phyloP scores from a whole-genome alignment of 2,888 invertebrate species.

The Petrolisthes cinctipes region DNA sequence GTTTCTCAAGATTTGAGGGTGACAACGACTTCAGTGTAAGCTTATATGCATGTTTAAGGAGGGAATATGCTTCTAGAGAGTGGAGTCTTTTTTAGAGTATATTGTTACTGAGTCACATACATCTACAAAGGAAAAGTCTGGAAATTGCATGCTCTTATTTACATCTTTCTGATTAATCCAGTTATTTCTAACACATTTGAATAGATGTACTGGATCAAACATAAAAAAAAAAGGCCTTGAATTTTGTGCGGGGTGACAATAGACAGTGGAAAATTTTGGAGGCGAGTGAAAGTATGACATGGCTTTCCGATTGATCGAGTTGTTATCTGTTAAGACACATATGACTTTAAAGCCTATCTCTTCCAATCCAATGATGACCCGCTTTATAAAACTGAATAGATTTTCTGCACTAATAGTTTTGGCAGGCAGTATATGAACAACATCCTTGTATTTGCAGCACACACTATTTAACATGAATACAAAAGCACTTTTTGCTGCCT shows the following conservation, averaged over 20 bases:
- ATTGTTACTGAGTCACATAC: background rate
- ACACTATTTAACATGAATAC: too few species aligned
- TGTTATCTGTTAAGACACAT: conserved; percentile 41
- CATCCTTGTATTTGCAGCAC: conserved; percentile 27
- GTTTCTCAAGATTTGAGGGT: conserved; percentile 40
- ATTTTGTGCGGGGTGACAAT: conserved; percentile 34
- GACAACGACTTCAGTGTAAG: conserved; percentile 29
- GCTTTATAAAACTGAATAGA: conserved; percentile 3
- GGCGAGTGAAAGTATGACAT: conserved; percentile 32
- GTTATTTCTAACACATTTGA: background rate
- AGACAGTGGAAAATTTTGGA: conserved; percentile 35
- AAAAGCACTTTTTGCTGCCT: too few species aligned
- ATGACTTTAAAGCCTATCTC: conserved; percentile 30
- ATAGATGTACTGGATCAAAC: conserved; percentile 11
- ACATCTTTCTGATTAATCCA: background rate
- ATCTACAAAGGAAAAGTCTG: background rate
- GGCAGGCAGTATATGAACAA: background rate
- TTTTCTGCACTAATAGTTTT: background rate
- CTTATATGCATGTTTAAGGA: conserved; percentile 22
- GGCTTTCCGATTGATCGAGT: conserved; percentile 50
- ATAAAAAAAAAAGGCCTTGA: conserved; percentile 7
- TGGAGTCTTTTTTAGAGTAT: background rate
- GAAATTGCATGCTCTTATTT: background rate
- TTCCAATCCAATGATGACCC: conserved; percentile 40
- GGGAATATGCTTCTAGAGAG: background rate